phyloP scores from a whole-genome alignment of 2,797 vertebrate species.

The Lagorchestes hirsutus region DNA sequence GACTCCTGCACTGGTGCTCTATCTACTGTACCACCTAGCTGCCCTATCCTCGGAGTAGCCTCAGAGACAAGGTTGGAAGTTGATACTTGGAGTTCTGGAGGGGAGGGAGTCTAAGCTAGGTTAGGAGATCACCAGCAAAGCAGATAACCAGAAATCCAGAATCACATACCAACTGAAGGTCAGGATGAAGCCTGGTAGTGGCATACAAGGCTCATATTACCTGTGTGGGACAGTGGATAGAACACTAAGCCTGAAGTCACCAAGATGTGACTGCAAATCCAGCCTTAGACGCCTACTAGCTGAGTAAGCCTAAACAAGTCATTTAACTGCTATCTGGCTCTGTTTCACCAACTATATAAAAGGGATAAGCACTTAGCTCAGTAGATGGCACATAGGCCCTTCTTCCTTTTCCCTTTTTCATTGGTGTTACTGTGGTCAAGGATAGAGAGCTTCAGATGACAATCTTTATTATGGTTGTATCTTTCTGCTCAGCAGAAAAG shows the following conservation, averaged over 20 bases:
- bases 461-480: neutral
- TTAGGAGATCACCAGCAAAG: neutral
- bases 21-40: too few species aligned
- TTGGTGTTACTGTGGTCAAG: neutral
- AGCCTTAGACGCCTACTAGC: neutral
- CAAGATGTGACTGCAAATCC: neutral
- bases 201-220: neutral
- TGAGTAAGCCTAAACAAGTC: neutral
- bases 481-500: neutral
- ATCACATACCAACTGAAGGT: neutral
- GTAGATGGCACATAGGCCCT: neutral
- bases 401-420: neutral
- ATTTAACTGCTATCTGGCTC: neutral
- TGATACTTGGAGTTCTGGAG: neutral
- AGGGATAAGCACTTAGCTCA: neutral
- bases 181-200: neutral
- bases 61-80: neutral
- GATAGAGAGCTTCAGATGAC: neutral
- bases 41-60: neutral
- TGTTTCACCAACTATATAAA: slow-evolving; percentile 12
- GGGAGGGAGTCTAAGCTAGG: neutral
- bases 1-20: too few species aligned
- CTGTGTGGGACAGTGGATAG: neutral
- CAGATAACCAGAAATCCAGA: neutral
- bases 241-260: neutral